These are phyloP conservation scores for Columba livia DNA, from an alignment of 2,113 vertebrate genomes.

Conservation along the genomic window DNA sequence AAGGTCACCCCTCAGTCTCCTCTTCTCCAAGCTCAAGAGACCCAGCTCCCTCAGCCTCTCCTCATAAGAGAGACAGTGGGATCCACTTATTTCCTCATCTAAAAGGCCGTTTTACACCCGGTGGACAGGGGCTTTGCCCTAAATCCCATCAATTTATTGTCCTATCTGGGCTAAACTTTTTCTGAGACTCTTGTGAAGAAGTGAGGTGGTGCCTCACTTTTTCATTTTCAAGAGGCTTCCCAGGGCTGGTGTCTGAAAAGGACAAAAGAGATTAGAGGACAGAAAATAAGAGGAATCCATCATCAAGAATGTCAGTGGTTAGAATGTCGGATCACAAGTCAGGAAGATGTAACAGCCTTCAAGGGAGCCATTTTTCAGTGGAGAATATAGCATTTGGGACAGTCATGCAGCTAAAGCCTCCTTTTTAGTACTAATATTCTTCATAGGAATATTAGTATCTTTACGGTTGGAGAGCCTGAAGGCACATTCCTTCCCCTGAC, in stretches of 20 bases:
- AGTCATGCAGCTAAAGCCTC: neutral
- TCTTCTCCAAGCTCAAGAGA: too few species aligned
- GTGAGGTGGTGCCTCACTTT: neutral
- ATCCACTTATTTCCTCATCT: neutral
- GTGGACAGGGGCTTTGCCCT: neutral
- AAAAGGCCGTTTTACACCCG: neutral
- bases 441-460: neutral
- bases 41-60: too few species aligned
- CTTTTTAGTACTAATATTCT: constrained; percentile 9
- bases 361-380: constrained; percentile 36
- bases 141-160: neutral
- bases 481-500: neutral
- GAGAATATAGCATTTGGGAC: neutral
- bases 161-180: neutral
- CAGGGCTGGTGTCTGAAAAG: neutral
- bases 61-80: too few species aligned
- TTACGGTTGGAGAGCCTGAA: neutral
- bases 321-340: neutral
- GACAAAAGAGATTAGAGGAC: neutral
- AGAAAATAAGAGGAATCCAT: neutral
- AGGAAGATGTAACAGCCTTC: neutral
- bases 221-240: neutral
- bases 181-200: neutral
- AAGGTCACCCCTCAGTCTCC: too few species aligned
- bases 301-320: neutral